Percentiles rank a stretch among this genome's conserved stretches.
phyloP scores from a whole-genome alignment of 2,888 invertebrate genomes.

The Diloba caeruleocephala region DNA sequence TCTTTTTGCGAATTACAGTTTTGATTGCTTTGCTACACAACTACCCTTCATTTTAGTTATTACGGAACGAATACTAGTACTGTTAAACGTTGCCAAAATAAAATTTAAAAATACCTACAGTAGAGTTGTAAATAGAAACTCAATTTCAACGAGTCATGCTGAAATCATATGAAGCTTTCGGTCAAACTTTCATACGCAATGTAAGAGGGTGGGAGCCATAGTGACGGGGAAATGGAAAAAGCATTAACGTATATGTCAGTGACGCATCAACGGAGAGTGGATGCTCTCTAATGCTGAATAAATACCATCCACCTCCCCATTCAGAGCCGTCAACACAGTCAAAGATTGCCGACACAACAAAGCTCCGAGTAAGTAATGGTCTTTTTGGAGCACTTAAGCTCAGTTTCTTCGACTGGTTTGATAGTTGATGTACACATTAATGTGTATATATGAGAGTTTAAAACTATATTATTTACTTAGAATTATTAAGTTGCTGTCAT shows the following conservation, averaged over 20 bases:
- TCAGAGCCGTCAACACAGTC: slow-evolving; percentile 64
- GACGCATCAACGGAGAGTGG: slow-evolving; percentile 87
- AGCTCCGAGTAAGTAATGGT: slow-evolving; percentile 52
- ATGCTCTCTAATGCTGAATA: slow-evolving; percentile 87
- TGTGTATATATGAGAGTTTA: slow-evolving; percentile 16
- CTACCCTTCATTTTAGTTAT: slow-evolving; percentile 46
- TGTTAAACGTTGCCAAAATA: slow-evolving; percentile 28
- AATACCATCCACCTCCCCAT: slow-evolving; percentile 81
- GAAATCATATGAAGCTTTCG: slow-evolving; percentile 70
- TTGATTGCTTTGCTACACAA: slow-evolving; percentile 76
- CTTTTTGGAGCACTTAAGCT: slow-evolving; percentile 55
- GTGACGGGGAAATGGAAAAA: slow-evolving; percentile 87
- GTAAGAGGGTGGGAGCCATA: slow-evolving; percentile 62
- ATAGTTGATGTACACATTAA: slow-evolving; percentile 32
- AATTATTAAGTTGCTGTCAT: too few relatives aligned
- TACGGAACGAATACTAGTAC: slow-evolving; percentile 13
- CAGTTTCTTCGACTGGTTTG: slow-evolving; percentile 40
- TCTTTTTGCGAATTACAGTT: slow-evolving; percentile 75
- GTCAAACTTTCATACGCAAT: slow-evolving; percentile 73
- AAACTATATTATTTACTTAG: slow-evolving; percentile 12
- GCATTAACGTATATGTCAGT: slow-evolving; percentile 89
- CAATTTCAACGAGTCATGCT: slow-evolving; percentile 53
- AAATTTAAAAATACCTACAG: slow-evolving; percentile 15
- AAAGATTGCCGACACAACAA: slow-evolving; percentile 56
- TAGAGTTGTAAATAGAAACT: slow-evolving; percentile 26